These are phyloP conservation scores for Enhydra lutris DNA, from an alignment of 2,113 vertebrate genomes.

Conservation along the genomic window DNA sequence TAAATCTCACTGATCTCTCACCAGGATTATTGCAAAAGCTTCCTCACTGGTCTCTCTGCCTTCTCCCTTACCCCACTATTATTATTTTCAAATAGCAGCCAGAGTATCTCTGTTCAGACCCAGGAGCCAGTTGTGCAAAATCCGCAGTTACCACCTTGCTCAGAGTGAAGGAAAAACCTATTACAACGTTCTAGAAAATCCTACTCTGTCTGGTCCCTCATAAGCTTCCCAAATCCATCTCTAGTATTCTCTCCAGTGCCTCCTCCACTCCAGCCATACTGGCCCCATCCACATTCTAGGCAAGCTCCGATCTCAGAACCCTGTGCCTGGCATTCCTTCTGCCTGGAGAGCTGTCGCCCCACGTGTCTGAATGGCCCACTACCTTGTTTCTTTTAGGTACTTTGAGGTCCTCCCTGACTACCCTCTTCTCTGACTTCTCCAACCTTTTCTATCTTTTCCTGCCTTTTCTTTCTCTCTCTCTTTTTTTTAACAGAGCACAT, in stretches of 20 bases:
- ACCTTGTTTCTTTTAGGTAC: background rate
- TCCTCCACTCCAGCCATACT: background rate
- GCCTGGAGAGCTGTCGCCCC: background rate
- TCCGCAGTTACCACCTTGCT: background rate
- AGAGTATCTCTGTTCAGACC: background rate
- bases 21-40: background rate
- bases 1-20: background rate
- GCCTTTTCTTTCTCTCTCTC: background rate
- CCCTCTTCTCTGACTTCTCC: background rate
- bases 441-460: background rate
- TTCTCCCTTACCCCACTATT: background rate
- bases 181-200: background rate
- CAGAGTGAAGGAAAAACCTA: background rate
- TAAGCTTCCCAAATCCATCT: background rate
- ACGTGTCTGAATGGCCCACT: fast-evolving
- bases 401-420: background rate
- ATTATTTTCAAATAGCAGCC: background rate
- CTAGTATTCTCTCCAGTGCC: background rate
- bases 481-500: background rate
- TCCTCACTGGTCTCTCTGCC: background rate
- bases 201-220: background rate
- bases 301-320: background rate
- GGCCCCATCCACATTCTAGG: too few species aligned
- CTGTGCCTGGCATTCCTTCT: background rate
- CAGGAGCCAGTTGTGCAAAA: background rate